Evolutionary conservation across 2,797 vertebrate genomes (phyloP).

Genomic region (Crenichthys baileyi): DNA sequence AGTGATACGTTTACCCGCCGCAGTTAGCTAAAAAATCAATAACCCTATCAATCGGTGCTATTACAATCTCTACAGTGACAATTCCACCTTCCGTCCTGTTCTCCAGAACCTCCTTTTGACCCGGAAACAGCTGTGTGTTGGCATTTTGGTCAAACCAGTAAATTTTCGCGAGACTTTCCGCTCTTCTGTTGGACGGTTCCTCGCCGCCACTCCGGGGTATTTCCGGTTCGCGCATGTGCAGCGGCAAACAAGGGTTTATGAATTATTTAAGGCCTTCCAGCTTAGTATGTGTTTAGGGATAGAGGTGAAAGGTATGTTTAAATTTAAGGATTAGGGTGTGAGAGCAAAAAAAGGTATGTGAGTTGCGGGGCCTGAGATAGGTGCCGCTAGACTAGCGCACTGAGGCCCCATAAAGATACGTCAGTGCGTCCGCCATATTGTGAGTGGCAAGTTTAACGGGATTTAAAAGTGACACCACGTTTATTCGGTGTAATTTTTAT

Average conservation of each 20-base stretch:
- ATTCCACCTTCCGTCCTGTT: constrained; percentile 27
- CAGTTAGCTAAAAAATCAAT: constrained; percentile 9
- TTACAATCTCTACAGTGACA: background rate
- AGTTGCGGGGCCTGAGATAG: background rate
- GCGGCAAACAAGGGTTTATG: background rate
- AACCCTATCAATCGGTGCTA: background rate
- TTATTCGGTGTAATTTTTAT: background rate
- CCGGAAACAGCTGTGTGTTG: constrained; percentile 39
- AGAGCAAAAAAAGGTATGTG: background rate
- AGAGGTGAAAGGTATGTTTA: background rate
- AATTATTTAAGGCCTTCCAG: background rate
- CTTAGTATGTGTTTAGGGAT: background rate
- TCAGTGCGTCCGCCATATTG: background rate
- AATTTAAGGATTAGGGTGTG: background rate
- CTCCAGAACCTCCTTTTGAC: constrained; percentile 26
- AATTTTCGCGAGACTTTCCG: constrained; percentile 61
- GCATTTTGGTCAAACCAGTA: constrained; percentile 32
- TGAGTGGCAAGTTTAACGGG: background rate
- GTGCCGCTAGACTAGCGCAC: no score
- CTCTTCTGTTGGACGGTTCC: background rate
- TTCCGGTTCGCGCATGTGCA: background rate
- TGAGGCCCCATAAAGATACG: background rate
- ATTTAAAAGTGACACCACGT: background rate
- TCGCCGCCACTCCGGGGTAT: background rate
- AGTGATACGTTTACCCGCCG: constrained; percentile 12